A percentile compares a stretch with the other conserved stretches of the same genome.
Evolutionary conservation across 1,140 invertebrate species (phyloP).

Genomic region (Aethina tumida): DNA sequence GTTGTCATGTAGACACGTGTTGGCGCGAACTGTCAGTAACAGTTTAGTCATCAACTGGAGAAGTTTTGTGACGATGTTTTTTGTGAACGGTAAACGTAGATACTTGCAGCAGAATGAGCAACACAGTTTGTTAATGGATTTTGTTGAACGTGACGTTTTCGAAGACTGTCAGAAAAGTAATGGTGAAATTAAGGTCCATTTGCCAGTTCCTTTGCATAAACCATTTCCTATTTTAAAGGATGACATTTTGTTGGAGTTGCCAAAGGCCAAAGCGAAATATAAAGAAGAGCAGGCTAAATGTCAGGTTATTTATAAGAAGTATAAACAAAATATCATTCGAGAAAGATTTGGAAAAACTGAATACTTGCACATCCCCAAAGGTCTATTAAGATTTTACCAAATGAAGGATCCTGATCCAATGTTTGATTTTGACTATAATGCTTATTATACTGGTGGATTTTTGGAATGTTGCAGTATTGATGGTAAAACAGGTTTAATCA

Average conservation of each 20-base stretch:
- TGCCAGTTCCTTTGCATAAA: conserved; percentile 7
- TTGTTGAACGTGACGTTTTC: conserved; percentile 7
- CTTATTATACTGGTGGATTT: conserved; percentile 7
- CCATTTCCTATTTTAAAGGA: background rate
- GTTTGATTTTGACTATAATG: conserved; percentile 6
- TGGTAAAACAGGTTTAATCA: conserved; percentile 6
- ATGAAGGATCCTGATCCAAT: conserved; percentile 2
- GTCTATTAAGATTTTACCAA: conserved; percentile 9
- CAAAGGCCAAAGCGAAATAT: background rate
- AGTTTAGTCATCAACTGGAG: no score
- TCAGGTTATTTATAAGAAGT: conserved; percentile 2
- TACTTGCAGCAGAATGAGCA: conserved; percentile 7
- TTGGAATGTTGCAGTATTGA: conserved; percentile 5
- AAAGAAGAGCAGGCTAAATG: background rate
- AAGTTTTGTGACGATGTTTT: no score
- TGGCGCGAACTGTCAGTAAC: no score
- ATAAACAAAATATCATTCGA: background rate
- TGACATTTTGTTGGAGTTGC: conserved; percentile 7
- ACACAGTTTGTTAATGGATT: conserved; percentile 10
- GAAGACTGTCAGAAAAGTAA: background rate
- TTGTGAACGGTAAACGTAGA: conserved; percentile 5
- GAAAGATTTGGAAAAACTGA: background rate
- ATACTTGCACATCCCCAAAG: conserved; percentile 8
- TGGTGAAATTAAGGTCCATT: background rate
- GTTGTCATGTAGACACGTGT: no score